Evolutionary conservation across 2,888 invertebrate genomes (phyloP), one percentile per base, ranked within the genome.

Genomic region (Oscheius myriophilus): DNA sequence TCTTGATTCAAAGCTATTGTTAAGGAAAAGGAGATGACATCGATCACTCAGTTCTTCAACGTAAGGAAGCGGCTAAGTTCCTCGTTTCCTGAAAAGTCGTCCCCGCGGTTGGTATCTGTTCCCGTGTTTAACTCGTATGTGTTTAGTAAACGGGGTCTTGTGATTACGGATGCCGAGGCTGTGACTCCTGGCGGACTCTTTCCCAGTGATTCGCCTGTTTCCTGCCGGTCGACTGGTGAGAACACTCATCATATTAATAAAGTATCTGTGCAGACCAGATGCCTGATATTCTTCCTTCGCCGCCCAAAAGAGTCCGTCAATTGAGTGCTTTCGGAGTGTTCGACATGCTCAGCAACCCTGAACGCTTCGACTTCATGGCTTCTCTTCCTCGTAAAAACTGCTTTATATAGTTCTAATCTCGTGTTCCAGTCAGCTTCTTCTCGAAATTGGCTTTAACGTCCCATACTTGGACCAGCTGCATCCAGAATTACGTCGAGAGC

Each of bases 21-120:
- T 2, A 14, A 45, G 46, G n/a, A 59, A 23, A 14, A 23, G 18
- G 59, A 43, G 3, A 25, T 25, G 25, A 12, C 14, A 16, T 49
- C 26, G 46, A 61, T 61, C n/a, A 61, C 61, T 12, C 33, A 39
- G n/a, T 61, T 49, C 21, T 61, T 61, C 49, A 46, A 61, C 25
- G 39, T 61, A 7, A 46, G 61, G 49, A 61, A 61, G 26, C 46
- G 61, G 12, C 46, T 45, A 3, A 46, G 49, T 26, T 49, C 61
- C 21, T 21, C 16, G 6, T 39, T n/a, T 46, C 21, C 18, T 33
- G 33, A 61, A 14, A 61, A 58, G 18, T 23, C 25, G 18, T 33
- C 25, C 7, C 49, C 26, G 33, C 11, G n/a, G 12, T 61, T 9
- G 12, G 33, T 26, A 23, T 46, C 43, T 45, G 25, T 46, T 42